These are phyloP conservation scores for Aphelenchoides bicaudatus DNA, from an alignment of 2,888 invertebrate genomes.

Conservation along the genomic window DNA sequence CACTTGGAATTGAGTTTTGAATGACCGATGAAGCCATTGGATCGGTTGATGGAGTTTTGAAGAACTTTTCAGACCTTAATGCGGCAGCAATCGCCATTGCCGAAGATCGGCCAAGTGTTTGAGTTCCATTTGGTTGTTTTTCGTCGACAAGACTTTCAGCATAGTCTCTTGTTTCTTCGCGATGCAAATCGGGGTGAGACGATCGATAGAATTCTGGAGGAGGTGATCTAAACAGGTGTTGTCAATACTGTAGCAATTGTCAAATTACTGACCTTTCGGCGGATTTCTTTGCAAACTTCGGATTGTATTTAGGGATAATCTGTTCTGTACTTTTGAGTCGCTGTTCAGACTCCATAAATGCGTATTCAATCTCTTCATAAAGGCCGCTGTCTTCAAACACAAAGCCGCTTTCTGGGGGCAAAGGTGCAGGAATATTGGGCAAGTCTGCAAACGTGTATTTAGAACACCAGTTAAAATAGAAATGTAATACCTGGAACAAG, in stretches of 20 bases:
- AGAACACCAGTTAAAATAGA: too few relatives aligned
- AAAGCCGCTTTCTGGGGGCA: slow-evolving; percentile 14
- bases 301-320: too few relatives aligned
- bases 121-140: slow-evolving; percentile 7
- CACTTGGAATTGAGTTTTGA: too few relatives aligned
- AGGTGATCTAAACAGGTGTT: too few relatives aligned
- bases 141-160: not conserved
- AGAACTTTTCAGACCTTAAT: slow-evolving; percentile 72
- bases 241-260: not conserved
- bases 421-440: slow-evolving; percentile 20
- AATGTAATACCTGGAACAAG: not conserved
- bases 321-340: too few relatives aligned
- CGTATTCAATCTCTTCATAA: slow-evolving; percentile 30
- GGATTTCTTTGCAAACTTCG: slow-evolving; percentile 1
- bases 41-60: slow-evolving; percentile 68
- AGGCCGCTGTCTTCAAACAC: slow-evolving; percentile 22
- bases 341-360: too few relatives aligned
- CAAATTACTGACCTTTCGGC: not conserved
- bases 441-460: too few relatives aligned
- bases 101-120: slow-evolving; percentile 14
- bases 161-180: slow-evolving; percentile 13
- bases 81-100: slow-evolving; percentile 5
- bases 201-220: slow-evolving; percentile 7
- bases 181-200: slow-evolving; percentile 2
- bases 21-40: too few relatives aligned